Conservation (phyloP, 2,888 invertebrate species). For the Apamea anceps region DNA sequence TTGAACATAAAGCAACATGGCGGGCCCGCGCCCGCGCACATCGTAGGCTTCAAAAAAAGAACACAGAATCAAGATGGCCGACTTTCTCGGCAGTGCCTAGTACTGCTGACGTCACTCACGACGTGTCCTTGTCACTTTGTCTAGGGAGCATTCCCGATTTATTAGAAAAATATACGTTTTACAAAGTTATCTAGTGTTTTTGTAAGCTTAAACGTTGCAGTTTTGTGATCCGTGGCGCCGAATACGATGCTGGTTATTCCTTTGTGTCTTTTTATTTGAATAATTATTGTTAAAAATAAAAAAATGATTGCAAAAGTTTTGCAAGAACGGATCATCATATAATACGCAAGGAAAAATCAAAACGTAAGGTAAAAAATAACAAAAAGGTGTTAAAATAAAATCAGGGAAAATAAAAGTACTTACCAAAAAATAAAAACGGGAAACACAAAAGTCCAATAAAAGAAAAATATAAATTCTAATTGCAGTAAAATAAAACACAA, state of each 20-base stretch:
- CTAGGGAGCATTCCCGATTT: slow-evolving; percentile 77
- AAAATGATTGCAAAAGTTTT: neutral
- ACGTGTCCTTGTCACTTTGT: slow-evolving; percentile 86
- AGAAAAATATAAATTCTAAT: slow-evolving; percentile 73
- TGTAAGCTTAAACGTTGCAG: slow-evolving; percentile 28
- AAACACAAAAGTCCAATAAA: slow-evolving; percentile 85
- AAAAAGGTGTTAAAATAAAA: slow-evolving; percentile 57
- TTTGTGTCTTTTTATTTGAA: slow-evolving; percentile 59
- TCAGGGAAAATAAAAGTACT: slow-evolving; percentile 74
- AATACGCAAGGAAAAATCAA: slow-evolving; percentile 24
- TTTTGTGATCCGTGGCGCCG: slow-evolving; percentile 41
- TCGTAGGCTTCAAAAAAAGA: slow-evolving; percentile 89
- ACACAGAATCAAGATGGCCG: slow-evolving; percentile 88
- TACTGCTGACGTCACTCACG: slow-evolving; percentile 88
- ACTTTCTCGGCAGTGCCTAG: slow-evolving; percentile 89
- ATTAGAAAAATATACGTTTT: slow-evolving; percentile 70
- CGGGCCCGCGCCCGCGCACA: slow-evolving; percentile 83
- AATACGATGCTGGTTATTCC: slow-evolving; percentile 39
- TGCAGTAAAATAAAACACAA: slow-evolving; percentile 83
- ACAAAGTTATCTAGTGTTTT: slow-evolving; percentile 61
- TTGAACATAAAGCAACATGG: slow-evolving; percentile 79
- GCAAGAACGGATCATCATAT: neutral
- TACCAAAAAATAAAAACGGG: slow-evolving; percentile 83
- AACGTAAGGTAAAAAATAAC: slow-evolving; percentile 37
- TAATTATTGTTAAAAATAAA: slow-evolving; percentile 29